A percentile compares a stretch with the other conserved stretches of the same genome.
phyloP scores from a whole-genome alignment of 2,797 vertebrate species.

The Manis pentadactyla region DNA sequence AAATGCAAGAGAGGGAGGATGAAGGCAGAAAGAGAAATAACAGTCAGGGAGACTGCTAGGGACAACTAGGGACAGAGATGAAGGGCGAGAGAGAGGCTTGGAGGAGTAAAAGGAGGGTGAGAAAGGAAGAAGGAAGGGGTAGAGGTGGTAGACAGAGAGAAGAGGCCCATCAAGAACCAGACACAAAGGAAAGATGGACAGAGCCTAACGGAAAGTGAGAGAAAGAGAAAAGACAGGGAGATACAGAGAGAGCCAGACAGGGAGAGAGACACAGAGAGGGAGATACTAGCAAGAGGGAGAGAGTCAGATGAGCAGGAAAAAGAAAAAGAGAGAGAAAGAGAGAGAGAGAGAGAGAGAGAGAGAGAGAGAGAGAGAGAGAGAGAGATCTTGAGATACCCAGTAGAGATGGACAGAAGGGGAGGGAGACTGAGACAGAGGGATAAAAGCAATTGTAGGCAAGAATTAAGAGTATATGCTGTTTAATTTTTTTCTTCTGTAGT shows the following conservation, averaged over 20 bases:
- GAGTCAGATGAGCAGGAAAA: background rate
- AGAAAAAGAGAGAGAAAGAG: background rate
- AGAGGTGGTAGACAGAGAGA: background rate
- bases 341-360: background rate
- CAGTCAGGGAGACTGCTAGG: background rate
- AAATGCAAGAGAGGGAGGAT: background rate
- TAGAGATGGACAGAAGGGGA: background rate
- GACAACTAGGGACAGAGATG: background rate
- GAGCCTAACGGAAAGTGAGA: background rate
- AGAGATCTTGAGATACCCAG: no score
- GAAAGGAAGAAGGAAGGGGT: background rate
- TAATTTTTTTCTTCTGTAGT: conserved; percentile 14
- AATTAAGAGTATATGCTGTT: background rate
- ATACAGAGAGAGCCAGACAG: background rate
- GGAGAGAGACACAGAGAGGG: background rate
- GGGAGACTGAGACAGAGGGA: background rate
- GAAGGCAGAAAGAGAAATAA: background rate
- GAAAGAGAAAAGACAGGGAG: no score
- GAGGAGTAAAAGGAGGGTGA: background rate
- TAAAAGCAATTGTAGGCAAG: conserved; percentile 39
- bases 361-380: background rate
- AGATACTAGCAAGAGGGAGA: background rate
- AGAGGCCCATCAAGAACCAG: background rate
- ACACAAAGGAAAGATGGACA: background rate
- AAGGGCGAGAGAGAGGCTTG: background rate